Evolutionary conservation across 2,113 vertebrate genomes (phyloP), one percentile per base, ranked within the genome.

Genomic region (Dromaius novaehollandiae): DNA sequence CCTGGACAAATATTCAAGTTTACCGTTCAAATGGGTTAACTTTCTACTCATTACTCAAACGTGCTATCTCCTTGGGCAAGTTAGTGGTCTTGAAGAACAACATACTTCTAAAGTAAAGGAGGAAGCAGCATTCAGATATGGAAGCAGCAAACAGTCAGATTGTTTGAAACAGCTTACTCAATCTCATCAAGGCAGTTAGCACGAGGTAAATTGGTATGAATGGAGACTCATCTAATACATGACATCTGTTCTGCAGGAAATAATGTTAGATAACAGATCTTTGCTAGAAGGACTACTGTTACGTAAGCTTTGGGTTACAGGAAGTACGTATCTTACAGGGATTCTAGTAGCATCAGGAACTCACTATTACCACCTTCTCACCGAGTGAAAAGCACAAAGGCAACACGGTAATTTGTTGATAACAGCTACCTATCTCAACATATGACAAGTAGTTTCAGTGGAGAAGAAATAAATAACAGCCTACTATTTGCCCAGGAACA

Each of bases 201-300:
- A 0, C 0, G 19, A 73, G 17, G 21, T 64, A 82, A 73, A 75
- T 38, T 1, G 0, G 63, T 11, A 53, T 1, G 85, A 51, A 15
- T 5, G 74, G 50, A 69, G 30, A 48, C 25, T 79, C 36, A 74
- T 13, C 48, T 42, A 74, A 38, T 38, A 48, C 6, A 13, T 4
- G 20, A 70, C 12, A 2, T 4, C 53, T 38, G 20, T 22, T 36
- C 42, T 42, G 7, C 9, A 13, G 85, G 34, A 74, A 58, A 36
- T 15, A 48, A 42, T 0, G 4, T 68, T 53, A 64, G 42, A 69
- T 34, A 18, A 53, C 60, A 38, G 38, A 38, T 38, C 38, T 38
- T 38, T 38, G 38, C 38, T 38, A 38, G 38, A 38, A 38, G 38
- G 38, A 38, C 38, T 38, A 38, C 46, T 48, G 4, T 11, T 42